phyloP scores from a whole-genome alignment of 2,797 vertebrate species.

The Chromobotia macracanthus region DNA sequence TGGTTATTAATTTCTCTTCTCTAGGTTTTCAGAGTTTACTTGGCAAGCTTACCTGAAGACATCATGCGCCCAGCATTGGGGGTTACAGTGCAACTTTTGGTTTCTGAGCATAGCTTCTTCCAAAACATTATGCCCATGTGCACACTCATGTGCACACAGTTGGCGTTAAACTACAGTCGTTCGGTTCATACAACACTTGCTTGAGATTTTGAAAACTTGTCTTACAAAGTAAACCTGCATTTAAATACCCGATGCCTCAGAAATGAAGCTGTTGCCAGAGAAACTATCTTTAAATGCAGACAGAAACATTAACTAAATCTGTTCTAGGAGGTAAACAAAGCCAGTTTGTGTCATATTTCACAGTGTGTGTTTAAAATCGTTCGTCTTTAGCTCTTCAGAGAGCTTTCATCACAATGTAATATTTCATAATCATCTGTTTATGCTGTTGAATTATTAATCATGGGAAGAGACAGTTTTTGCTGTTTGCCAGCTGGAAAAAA shows the following conservation, averaged over 20 bases:
- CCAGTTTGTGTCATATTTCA: background rate
- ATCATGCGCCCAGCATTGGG: background rate
- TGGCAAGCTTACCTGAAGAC: background rate
- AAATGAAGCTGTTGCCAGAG: too few species aligned
- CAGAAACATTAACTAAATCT: too few species aligned
- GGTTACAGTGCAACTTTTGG: background rate
- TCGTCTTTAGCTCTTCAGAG: background rate
- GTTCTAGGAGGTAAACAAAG: background rate
- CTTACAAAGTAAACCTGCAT: too few species aligned
- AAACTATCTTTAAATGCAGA: too few species aligned
- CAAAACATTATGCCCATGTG: background rate
- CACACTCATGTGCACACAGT: background rate
- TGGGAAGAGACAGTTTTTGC: background rate
- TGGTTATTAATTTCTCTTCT: background rate
- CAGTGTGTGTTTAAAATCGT: background rate
- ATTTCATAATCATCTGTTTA: slow-evolving; percentile 1
- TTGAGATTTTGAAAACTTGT: background rate
- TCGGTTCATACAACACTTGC: background rate
- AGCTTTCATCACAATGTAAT: too few species aligned
- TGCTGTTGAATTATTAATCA: slow-evolving; percentile 34
- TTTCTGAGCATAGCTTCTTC: background rate
- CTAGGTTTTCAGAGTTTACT: background rate
- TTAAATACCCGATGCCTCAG: too few species aligned
- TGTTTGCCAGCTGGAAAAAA: background rate
- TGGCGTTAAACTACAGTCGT: background rate